Evolutionary conservation across 2,797 vertebrate genomes (phyloP).

Genomic region (Crenichthys baileyi): DNA sequence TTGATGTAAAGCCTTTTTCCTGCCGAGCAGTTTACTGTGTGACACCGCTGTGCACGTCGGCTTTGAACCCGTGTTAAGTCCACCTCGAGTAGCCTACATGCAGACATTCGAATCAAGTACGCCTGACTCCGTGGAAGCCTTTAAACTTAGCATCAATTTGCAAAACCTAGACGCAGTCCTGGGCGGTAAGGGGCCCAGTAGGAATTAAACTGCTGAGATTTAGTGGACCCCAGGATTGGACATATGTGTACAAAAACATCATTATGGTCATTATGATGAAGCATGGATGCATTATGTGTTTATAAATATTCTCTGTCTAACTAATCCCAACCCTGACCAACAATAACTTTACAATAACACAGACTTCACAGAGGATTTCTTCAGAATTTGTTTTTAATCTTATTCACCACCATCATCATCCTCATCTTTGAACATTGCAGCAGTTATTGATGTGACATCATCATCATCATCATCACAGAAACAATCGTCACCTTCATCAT

Average conservation of each 20-base stretch:
- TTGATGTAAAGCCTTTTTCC: too few species aligned
- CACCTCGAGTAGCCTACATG: too few species aligned
- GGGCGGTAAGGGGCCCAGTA: too few species aligned
- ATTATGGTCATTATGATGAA: background rate
- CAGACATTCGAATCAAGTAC: too few species aligned
- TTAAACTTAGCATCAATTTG: too few species aligned
- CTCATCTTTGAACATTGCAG: conserved; percentile 27
- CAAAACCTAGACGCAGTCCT: too few species aligned
- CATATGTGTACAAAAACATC: background rate
- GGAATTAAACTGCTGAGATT: too few species aligned
- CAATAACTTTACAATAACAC: background rate
- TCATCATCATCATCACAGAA: conserved; percentile 45
- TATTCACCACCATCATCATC: conserved; percentile 39
- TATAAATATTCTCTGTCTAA: background rate
- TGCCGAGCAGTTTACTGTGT: too few species aligned
- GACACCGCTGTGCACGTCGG: too few species aligned
- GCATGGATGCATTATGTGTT: background rate
- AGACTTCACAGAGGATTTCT: conserved; percentile 14
- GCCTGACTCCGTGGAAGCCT: too few species aligned
- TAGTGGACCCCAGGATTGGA: too few species aligned
- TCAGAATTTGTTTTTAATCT: conserved; percentile 73
- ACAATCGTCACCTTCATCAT: conserved; percentile 37
- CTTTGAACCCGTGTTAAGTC: too few species aligned
- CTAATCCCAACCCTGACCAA: background rate
- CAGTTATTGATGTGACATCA: conserved; percentile 39